Percentiles rank a stretch among this genome's conserved stretches.
Conservation (phyloP, 2,797 vertebrate species). For the Scyliorhinus canicula region DNA sequence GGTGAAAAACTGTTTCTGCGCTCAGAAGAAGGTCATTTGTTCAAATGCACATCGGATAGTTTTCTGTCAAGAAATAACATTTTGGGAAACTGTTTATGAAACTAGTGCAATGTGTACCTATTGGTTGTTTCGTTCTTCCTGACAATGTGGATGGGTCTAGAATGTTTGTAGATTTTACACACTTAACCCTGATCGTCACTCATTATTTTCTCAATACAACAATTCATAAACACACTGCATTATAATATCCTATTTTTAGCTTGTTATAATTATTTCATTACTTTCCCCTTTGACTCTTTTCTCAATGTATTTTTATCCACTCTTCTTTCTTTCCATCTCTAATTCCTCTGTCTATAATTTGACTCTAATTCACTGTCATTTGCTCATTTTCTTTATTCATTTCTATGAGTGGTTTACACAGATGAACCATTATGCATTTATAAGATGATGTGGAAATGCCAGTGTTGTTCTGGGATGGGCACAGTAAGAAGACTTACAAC, state of each 20-base stretch:
- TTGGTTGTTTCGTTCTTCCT: not conserved
- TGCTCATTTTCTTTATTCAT: not conserved
- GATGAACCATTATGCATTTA: not conserved
- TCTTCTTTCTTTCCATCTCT: not conserved
- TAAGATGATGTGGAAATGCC: too few species aligned
- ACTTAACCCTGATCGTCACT: not conserved
- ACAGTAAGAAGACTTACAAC: too few species aligned
- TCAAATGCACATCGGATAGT: not conserved
- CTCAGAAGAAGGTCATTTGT: not conserved
- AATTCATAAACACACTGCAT: not conserved
- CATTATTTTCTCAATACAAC: not conserved
- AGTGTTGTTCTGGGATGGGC: too few species aligned
- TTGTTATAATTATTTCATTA: not conserved
- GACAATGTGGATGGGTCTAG: not conserved
- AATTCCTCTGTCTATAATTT: not conserved
- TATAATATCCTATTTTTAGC: not conserved
- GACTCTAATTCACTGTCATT: not conserved
- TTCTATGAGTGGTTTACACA: not conserved
- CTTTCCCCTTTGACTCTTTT: not conserved
- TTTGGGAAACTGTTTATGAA: not conserved
- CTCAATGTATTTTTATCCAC: not conserved
- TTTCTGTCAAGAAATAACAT: not conserved
- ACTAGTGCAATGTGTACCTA: not conserved
- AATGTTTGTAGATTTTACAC: not conserved
- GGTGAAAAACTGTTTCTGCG: not conserved